Base-by-base conservation (phyloP, 1,140 invertebrate genomes). In the Drosophila funebris region DNA sequence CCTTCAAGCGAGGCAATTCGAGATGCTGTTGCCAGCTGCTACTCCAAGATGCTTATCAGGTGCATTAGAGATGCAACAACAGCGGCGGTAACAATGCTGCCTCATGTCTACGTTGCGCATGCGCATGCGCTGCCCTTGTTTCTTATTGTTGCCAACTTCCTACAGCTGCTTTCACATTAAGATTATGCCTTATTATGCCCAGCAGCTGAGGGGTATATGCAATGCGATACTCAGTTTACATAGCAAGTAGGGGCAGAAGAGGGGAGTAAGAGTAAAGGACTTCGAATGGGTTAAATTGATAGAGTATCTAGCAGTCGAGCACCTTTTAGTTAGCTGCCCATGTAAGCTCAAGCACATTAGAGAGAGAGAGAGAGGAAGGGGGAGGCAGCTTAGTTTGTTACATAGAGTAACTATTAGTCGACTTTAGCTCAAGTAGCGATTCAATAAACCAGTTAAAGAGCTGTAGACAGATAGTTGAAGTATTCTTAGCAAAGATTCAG, bases 61-160 rank as follows among this genome's bases (percentile, higher is more conserved):
- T 2, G 29, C 66, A 69, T 62, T 69, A 62, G 29, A 61, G 46
- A 37, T 63, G 58, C 58, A 33, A 52, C 63, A 39, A 20, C 22
- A 52, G 11, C 22, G 8, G 46, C 11, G 8, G 56, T 13, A 33
- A 31, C 56, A 33, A 31, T 11, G 57, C 18, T 46, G 54, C 48
- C 39, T 63, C 62, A 22, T 53, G 46, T 43, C 24, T 13, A 41
- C n/a, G 70, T 44, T 68, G 70, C 33, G 70, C 70, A 61, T 68
- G 70, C 33, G 70, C 70, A 61, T 46, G 70, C 64, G 56, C 62
- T 71, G 68, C 68, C 68, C 68, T 71, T 71, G 50, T 44, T 52
- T 36, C 41, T 50, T 13, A 31, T 18, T 11, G 39, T 24, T 27
- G 24, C 33, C 14, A 46, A 39, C 41, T 63, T 41, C 18, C 57